phyloP scores from a whole-genome alignment of 2,113 vertebrate genomes.

The Harpagus bidentatus region DNA sequence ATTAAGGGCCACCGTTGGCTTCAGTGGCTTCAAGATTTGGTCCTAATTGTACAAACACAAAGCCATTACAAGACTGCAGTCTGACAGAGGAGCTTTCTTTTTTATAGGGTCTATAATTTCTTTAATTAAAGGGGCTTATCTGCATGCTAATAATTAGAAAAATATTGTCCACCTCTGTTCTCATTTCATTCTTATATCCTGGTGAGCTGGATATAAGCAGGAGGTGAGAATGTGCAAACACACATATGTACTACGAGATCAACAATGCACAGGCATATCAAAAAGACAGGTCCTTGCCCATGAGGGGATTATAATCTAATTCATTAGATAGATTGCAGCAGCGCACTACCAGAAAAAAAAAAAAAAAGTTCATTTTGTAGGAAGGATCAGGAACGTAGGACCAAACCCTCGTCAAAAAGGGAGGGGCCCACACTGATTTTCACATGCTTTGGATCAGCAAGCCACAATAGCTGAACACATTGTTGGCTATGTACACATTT shows the following conservation, averaged over 20 bases:
- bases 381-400: not conserved
- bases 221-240: constrained; percentile 15
- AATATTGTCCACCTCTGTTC: not conserved
- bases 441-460: not conserved
- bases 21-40: constrained; percentile 9
- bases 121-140: constrained; percentile 49
- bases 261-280: constrained; percentile 10
- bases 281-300: constrained; percentile 36
- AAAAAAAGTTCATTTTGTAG: not conserved
- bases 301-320: constrained; percentile 46
- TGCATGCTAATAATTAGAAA: constrained; percentile 24
- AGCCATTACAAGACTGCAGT: constrained; percentile 1
- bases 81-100: not conserved
- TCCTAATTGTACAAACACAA: constrained; percentile 41
- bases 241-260: not conserved
- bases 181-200: not conserved
- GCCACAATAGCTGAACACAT: not conserved
- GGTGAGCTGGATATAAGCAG: not conserved
- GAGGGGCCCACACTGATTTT: not conserved
- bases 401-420: not conserved
- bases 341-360: not conserved
- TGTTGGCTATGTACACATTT: not conserved
- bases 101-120: not conserved
- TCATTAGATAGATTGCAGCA: constrained; percentile 22
- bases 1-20: constrained; percentile 38